Conservation (phyloP, 1,140 invertebrate species). For the Bicyclus anynana region DNA sequence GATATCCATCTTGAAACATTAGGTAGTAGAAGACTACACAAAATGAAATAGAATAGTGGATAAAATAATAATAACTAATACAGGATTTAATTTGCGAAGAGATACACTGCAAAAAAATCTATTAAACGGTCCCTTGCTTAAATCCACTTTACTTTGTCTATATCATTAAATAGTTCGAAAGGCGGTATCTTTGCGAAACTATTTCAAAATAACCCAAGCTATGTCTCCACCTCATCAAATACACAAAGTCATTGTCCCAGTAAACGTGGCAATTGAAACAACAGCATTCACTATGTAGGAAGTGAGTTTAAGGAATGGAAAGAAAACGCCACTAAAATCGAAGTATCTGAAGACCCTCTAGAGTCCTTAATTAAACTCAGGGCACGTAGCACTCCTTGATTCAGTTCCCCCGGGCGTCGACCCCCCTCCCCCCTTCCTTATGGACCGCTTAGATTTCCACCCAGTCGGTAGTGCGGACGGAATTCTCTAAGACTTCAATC, state of each 20-base stretch:
- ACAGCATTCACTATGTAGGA: conserved; percentile 17
- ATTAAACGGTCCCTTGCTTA: too few relatives aligned
- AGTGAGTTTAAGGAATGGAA: conserved; percentile 55
- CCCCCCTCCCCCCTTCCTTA: conserved; percentile 54
- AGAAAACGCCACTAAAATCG: conserved; percentile 72
- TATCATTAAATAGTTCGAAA: too few relatives aligned
- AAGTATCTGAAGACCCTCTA: conserved; percentile 60
- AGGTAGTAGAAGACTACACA: too few relatives aligned
- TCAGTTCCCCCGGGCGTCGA: conserved; percentile 52
- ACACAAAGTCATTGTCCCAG: background rate
- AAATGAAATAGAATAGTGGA: too few relatives aligned
- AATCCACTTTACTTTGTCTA: too few relatives aligned
- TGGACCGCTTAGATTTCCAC: conserved; percentile 74
- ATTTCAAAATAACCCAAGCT: too few relatives aligned
- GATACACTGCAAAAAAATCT: too few relatives aligned
- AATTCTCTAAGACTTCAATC: conserved; percentile 72
- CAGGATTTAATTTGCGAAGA: too few relatives aligned
- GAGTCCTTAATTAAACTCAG: conserved; percentile 73
- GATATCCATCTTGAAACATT: too few relatives aligned
- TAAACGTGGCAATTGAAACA: conserved; percentile 11
- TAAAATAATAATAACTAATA: too few relatives aligned
- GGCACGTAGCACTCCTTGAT: conserved; percentile 74
- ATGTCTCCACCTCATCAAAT: conserved; percentile 1
- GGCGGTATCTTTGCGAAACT: too few relatives aligned
- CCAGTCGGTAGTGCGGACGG: conserved; percentile 65